A percentile compares a stretch with the other conserved stretches of the same genome.
Conservation (phyloP, 2,888 invertebrate genomes). For the Pristionchus japonicus region DNA sequence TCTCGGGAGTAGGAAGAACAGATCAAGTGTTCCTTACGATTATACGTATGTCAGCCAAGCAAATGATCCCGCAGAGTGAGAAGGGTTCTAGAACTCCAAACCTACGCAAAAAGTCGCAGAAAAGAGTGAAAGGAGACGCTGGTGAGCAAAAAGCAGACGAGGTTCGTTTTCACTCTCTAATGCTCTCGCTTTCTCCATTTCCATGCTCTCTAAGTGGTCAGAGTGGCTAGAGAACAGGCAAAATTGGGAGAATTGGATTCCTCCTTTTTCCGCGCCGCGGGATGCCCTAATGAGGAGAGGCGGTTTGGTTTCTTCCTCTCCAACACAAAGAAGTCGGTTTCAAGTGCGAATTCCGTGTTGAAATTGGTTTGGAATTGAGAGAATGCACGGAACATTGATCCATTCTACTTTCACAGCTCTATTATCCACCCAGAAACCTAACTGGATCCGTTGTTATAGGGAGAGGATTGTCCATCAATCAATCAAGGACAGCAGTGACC, state of each 20-base stretch:
- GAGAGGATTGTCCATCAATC: no score
- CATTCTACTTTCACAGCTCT: not conserved
- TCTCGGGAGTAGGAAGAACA: no score
- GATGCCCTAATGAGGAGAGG: not conserved
- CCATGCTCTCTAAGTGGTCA: not conserved
- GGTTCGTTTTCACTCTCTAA: constrained; percentile 7
- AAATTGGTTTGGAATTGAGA: not conserved
- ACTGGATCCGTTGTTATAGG: no score
- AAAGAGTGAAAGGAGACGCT: not conserved
- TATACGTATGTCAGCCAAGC: not conserved
- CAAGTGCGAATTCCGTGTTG: constrained; percentile 2
- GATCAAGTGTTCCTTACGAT: no score
- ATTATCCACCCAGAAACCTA: not conserved
- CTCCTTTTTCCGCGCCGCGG: not conserved
- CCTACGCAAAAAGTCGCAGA: not conserved
- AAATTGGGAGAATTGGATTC: not conserved
- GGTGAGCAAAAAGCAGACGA: not conserved
- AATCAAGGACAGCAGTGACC: no score
- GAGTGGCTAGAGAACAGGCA: not conserved
- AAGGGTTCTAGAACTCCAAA: not conserved
- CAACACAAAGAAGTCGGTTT: constrained; percentile 4
- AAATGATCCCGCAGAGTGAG: not conserved
- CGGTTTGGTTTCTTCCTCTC: not conserved
- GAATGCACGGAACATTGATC: not conserved
- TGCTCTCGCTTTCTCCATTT: not conserved